Conservation (phyloP, 2,888 invertebrate genomes). For the Sepioteuthis lessoniana region DNA sequence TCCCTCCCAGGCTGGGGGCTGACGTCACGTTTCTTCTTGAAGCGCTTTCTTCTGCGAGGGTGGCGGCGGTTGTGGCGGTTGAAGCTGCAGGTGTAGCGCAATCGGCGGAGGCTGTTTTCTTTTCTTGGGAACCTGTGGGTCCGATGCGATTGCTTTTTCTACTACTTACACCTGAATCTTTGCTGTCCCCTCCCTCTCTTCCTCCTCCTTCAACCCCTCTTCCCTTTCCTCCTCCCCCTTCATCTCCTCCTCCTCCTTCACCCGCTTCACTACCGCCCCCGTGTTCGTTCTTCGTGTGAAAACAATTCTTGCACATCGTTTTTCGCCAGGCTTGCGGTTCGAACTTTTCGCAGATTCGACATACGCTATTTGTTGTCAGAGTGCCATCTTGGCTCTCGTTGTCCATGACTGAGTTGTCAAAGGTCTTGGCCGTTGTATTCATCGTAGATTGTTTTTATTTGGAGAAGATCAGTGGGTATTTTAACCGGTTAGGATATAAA, state of each 20-base stretch:
- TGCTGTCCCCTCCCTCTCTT: background rate
- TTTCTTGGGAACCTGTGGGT: slow-evolving; percentile 23
- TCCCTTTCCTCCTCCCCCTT: slow-evolving; percentile 10
- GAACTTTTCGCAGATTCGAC: slow-evolving; percentile 68
- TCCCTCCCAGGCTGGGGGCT: background rate
- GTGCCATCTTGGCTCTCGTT: slow-evolving; percentile 3
- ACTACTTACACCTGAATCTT: background rate
- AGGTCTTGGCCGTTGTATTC: slow-evolving; percentile 36
- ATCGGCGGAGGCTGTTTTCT: background rate
- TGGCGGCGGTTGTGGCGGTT: background rate
- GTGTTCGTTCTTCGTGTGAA: slow-evolving; percentile 70
- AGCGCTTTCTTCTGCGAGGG: slow-evolving; percentile 41
- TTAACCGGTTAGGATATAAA: background rate
- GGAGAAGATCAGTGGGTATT: background rate
- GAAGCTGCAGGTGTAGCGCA: background rate
- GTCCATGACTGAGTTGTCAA: slow-evolving; percentile 39
- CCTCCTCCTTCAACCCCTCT: background rate
- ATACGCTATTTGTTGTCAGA: slow-evolving; percentile 51
- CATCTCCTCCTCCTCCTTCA: slow-evolving; percentile 43
- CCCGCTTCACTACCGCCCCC: slow-evolving; percentile 49
- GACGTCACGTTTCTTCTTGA: slow-evolving; percentile 50
- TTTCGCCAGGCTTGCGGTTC: slow-evolving; percentile 76
- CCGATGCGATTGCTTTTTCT: background rate
- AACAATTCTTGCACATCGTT: slow-evolving; percentile 75
- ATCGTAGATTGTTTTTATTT: slow-evolving; percentile 39